Evolutionary conservation across 2,113 vertebrate species (phyloP).

Genomic region (Struthio camelus): DNA sequence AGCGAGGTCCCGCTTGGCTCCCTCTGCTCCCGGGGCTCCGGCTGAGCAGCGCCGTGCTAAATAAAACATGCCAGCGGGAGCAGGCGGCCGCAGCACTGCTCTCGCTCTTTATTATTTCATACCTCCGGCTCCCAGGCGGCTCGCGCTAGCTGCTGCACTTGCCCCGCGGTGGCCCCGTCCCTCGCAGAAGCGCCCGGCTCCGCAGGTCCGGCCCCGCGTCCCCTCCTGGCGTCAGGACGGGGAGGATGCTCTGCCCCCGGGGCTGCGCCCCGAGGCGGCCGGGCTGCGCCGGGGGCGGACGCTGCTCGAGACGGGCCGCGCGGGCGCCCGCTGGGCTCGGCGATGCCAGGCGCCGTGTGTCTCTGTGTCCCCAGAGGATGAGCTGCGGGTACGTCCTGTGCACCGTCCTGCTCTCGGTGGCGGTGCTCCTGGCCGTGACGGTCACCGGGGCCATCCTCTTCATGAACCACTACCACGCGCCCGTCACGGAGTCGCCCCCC

Average conservation of each 20-base stretch:
- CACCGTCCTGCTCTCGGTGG: constrained; percentile 91
- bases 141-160: background rate
- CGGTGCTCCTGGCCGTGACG: constrained; percentile 88
- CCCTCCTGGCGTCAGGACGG: background rate
- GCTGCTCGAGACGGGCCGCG: too few species aligned
- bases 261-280: too few species aligned
- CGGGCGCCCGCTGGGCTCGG: too few species aligned
- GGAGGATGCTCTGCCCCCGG: too few species aligned
- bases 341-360: rapidly evolving
- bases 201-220: background rate
- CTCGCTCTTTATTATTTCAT: constrained; percentile 49
- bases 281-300: background rate
- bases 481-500: constrained; percentile 83
- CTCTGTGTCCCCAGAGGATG: constrained; percentile 80
- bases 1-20: too few species aligned
- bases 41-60: background rate
- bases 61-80: background rate
- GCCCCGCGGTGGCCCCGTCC: rapidly evolving
- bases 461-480: constrained; percentile 89
- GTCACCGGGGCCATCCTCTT: constrained; percentile 92
- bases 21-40: background rate
- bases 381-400: constrained; percentile 92
- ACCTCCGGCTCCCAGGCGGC: background rate
- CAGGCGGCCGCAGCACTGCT: background rate
- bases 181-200: background rate